Evolutionary conservation across 1,140 invertebrate genomes (phyloP).

Genomic region (Bombus superbus): DNA sequence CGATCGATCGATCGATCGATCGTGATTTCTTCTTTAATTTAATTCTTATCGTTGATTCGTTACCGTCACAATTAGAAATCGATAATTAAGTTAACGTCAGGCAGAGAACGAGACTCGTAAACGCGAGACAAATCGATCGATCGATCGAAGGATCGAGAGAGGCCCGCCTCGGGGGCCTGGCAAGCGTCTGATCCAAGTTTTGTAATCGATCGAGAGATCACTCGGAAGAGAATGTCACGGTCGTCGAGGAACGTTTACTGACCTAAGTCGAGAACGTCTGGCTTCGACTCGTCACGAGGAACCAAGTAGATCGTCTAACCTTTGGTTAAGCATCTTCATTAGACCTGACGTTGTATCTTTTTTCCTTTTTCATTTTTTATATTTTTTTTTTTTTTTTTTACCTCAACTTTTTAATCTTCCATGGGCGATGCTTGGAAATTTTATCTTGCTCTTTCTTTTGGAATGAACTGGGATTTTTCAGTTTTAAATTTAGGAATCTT

Average conservation of each 20-base stretch:
- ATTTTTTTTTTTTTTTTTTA: too few relatives aligned
- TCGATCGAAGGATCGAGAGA: slow-evolving; percentile 45
- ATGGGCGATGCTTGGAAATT: neutral
- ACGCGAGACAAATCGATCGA: slow-evolving; percentile 38
- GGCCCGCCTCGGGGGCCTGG: slow-evolving; percentile 15
- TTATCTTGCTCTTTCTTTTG: neutral
- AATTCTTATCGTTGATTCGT: neutral
- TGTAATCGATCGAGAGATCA: slow-evolving; percentile 62
- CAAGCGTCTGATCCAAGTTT: slow-evolving; percentile 44
- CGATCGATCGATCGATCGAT: neutral
- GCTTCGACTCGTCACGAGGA: slow-evolving; percentile 39
- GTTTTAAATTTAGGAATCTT: too few relatives aligned
- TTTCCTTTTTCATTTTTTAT: too few relatives aligned
- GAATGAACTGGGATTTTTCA: neutral
- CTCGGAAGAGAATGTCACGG: slow-evolving; percentile 63
- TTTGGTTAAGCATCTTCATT: neutral
- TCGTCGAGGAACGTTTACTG: slow-evolving; percentile 67
- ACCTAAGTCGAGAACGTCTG: slow-evolving; percentile 60
- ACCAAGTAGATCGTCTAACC: neutral
- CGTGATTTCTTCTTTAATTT: too few relatives aligned
- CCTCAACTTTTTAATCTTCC: neutral
- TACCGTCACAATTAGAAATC: slow-evolving; percentile 25
- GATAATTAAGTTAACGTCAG: slow-evolving; percentile 41
- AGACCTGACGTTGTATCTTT: neutral
- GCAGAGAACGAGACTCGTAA: neutral